Base-by-base conservation (phyloP, 2,797 vertebrate species). In the Ceryle rudis region DNA sequence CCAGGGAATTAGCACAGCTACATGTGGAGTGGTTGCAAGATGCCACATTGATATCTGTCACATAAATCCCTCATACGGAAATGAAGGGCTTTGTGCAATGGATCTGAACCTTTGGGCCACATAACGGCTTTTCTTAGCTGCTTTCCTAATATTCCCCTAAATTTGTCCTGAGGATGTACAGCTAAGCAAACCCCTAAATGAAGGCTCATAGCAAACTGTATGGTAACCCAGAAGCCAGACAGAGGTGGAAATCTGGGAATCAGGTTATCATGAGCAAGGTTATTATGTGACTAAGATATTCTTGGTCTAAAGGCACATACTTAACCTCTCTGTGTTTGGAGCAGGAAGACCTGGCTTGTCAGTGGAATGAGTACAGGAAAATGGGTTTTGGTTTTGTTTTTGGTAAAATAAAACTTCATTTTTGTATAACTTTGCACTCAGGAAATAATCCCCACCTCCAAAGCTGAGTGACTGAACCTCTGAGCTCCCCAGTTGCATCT, bases 1-100 rank as follows among this genome's bases (percentile, higher is more conserved):
- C 49, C 71, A 65, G 75, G 77, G 88, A 90, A 90, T 95, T 86
- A 95, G 91, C 88, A 39, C 31, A 87, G 86, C 78, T 77, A 80
- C 91, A 49, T 8, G 79, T 0, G 0, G 84, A 41, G 61, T 42
- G 71, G 66, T 92, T 92, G 21, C 13, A 22, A 73, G 54, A 60
- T 92, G 90, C 64, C 93, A 93, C 66, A 8, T 47, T 23, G 3
- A 60, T 51, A 49, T 47, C 55, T 2, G 0, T 93, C 94, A 93
- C 90, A 66, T 52, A 89, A 90, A 82, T 8, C 86, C 51, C 51
- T 93, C 77, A 62, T 14, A 14, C 0, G 15, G 89, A 92, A 92
- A 28, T 2, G 78, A 73, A 77, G 31, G 58, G 67, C 44, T 52
- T 28, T 11, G 67, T 75, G 75, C 65, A 52, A 81, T 1, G 10